Percentiles rank a stretch among this genome's conserved stretches.
Evolutionary conservation across 2,888 invertebrate species (phyloP).

Genomic region (Aelia acuminata): DNA sequence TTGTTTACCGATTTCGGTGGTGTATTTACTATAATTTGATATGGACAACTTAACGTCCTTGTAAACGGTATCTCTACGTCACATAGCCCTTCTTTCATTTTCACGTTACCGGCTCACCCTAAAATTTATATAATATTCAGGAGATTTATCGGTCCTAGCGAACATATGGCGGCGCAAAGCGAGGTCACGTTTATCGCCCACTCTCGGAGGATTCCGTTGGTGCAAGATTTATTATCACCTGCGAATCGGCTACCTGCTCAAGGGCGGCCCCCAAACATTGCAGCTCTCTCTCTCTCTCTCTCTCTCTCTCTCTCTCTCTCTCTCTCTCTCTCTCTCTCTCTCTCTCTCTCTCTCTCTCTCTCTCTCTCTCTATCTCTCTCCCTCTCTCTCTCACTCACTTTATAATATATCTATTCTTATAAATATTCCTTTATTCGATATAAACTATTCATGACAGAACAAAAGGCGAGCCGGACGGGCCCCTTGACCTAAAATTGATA

Average conservation of each 20-base stretch:
- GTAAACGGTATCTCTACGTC: too few relatives aligned
- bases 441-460: constrained; percentile 16
- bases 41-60: too few relatives aligned
- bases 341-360: background rate
- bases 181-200: background rate
- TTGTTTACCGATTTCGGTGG: too few relatives aligned
- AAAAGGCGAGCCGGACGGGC: background rate
- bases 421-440: background rate
- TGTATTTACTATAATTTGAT: too few relatives aligned
- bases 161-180: background rate
- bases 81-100: too few relatives aligned
- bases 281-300: background rate
- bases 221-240: constrained; percentile 7
- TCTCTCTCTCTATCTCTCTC: background rate
- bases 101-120: background rate
- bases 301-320: constrained; percentile 26
- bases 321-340: constrained; percentile 16
- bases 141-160: background rate
- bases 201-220: background rate
- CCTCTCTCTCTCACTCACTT: background rate
- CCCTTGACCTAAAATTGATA: constrained; percentile 13
- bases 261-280: background rate
- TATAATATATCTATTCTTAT: background rate
- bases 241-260: background rate
- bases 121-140: background rate